These are phyloP conservation scores for Cossypha dichroa DNA, from an alignment of 2,797 vertebrate genomes.

Conservation along the genomic window DNA sequence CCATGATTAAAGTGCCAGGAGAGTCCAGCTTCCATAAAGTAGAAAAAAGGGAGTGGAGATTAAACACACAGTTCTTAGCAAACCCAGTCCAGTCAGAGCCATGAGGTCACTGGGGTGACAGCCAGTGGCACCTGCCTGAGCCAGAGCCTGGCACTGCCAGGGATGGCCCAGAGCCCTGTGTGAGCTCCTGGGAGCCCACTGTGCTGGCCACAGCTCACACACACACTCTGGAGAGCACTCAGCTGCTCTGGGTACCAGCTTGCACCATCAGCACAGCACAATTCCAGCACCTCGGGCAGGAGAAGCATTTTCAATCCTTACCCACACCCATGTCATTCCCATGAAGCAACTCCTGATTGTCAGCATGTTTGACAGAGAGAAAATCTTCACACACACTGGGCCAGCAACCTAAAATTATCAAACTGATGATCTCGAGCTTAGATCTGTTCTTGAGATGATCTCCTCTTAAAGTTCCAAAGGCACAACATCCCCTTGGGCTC, in stretches of 20 bases:
- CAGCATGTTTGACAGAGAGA: background rate
- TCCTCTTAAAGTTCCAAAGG: background rate
- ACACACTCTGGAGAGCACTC: background rate
- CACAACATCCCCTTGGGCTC: background rate
- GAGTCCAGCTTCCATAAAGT: background rate
- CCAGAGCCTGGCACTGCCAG: background rate
- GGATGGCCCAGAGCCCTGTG: background rate
- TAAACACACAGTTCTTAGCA: background rate
- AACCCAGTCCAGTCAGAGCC: background rate
- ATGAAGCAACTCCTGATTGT: background rate
- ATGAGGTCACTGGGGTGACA: background rate
- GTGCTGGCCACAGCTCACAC: background rate
- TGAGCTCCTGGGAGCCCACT: background rate
- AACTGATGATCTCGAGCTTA: background rate
- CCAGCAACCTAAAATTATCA: background rate
- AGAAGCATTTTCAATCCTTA: background rate
- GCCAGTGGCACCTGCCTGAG: background rate
- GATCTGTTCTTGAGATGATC: background rate
- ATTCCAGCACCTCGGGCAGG: background rate
- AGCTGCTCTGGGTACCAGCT: background rate
- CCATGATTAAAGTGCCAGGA: background rate
- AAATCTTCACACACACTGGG: background rate
- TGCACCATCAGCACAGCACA: rapidly evolving
- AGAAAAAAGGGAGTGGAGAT: background rate
- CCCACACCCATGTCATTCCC: background rate